Evolutionary conservation across 2,888 invertebrate genomes (phyloP), one percentile per base, ranked within the genome.

Genomic region (Lasiommata megera): DNA sequence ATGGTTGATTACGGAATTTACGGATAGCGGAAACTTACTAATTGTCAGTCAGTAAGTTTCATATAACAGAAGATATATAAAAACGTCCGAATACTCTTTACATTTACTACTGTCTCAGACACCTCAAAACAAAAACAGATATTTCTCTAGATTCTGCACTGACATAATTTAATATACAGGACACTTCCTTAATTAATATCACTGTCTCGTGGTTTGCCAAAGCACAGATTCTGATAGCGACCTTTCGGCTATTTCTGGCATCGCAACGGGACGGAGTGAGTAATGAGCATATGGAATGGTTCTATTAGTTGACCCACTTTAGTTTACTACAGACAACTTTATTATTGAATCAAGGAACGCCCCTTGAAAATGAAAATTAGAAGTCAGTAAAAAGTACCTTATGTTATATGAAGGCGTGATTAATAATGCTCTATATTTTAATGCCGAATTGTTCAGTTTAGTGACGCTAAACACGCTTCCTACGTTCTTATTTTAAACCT

Each of bases 181-280:
- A 70, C 73, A 81, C 79, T 85, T 84, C 81, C 82, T 78, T 75
- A 79, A 84, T 85, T 80, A 82, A 84, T 82, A 79, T 78, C 77
- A 74, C 74, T 70, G 74, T 71, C 72, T 67, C 72, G 74, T 69
- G 73, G 74, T 72, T 73, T 80, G 84, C 80, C 83, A 82, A 79
- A 73, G 69, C 75, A 77, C 34, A 38, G 23, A 77, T 71, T 81
- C 74, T 74, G 74, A 75, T 74, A 74, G 71, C 74, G 86, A 88
- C 86, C 86, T 87, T 88, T 88, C 74, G 76, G 82, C 80, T 88
- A 88, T 88, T 88, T 86, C 72, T 73, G 73, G 84, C 77, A 63
- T 65, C 76, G 72, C 74, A 76, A 78, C 75, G 72, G 71, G 71
- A 66, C 72, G 69, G 67, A 64, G 65, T 59, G 67, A 67, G 71